Evolutionary conservation across 2,888 invertebrate species (phyloP), one percentile per base, ranked within the genome.

Genomic region (Apocheima hispidaria): DNA sequence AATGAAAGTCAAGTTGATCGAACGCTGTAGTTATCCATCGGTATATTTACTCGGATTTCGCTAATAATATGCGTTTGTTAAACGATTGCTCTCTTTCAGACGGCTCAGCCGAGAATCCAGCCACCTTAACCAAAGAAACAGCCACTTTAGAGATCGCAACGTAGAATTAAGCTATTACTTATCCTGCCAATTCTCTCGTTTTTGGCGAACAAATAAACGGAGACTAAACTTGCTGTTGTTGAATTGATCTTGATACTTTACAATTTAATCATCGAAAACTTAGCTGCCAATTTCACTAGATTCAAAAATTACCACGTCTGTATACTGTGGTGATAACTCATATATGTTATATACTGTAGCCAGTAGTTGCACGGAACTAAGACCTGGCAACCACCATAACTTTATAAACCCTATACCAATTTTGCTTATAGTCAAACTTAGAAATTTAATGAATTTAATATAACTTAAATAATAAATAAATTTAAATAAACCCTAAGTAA

Each of bases 161-260:
- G 75, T 92, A 70, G 83, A 90, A 92, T 92, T 92, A 92, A 92
- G 92, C 91, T 92, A 92, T 92, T 92, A 92, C 82, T 92, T 91
- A 92, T 91, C 82, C 84, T 72, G 77, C 74, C 83, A 82, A 81
- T 76, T 82, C 75, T 74, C 74, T 79, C 73, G 77, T 83, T 90
- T 88, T 84, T 66, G 78, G 75, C 77, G 81, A 87, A 84, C 83
- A 78, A 79, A 84, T 77, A 80, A 83, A 78, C 72, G 65, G 55
- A 30, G 62, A 69, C 67, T 66, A 68, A 70, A 72, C 60, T 56
- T 51, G 44, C 3, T 43, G 65, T 58, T 38, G 14, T 3, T 21
- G 41, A 48, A 59, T 3, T 7, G 2, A 44, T 78, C 69, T 84
- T 83, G 85, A 77, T 83, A 80, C 74, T 80, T 77, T 61, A 50